Base-by-base conservation (phyloP, 2,888 invertebrate species). In the Megastigmus dorsalis region DNA sequence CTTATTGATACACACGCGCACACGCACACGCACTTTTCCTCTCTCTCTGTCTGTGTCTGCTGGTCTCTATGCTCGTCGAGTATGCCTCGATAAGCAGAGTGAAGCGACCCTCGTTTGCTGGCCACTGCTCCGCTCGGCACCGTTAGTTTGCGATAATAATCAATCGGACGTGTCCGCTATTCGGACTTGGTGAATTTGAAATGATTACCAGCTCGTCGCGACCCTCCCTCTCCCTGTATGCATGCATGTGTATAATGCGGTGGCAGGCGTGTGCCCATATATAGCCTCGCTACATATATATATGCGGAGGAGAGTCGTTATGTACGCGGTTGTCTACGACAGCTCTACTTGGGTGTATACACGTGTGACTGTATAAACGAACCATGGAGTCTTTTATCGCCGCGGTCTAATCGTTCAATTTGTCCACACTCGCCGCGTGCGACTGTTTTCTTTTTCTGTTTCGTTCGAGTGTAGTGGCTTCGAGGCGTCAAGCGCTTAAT, bases 181-280 rank as follows among this genome's bases (percentile, higher is more conserved):
- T 85, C 84, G 81, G 77, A 82, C 81, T 82, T 83, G 83, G 80
- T 84, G 85, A 86, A 86, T 85, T 83, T 83, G 84, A 85, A 86
- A 84, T 85, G 84, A 86, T 85, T 85, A 80, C 80, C 76, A 69
- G 2, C 23, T 13, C 48, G 3, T 5, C 57, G 15, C 57, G 4
- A 0, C 48, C 6, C 18, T n/a, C 1, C 15, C 28, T 23, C 9
- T 9, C 20, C 23, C 36, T 10, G 28, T 1, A 1, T 10, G 28
- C 5, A n/a, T 20, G 5, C 18, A 41, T 23, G 26, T 18, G 15
- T 18, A 1, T 41, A 20, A 4, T 23, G 9, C 10, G 1, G 15
- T 2, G 20, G 6, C 13, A 2, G 33, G 13, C 1, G 9, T 23
- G 1, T 13, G 15, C 7, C 45, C 9, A 26, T 5, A 10, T 41